Percentiles rank a stretch among this genome's conserved stretches.
Evolutionary conservation across 35 echinoderm and acorn worm species (phyloP).

Genomic region (Ophioderma brevispina): DNA sequence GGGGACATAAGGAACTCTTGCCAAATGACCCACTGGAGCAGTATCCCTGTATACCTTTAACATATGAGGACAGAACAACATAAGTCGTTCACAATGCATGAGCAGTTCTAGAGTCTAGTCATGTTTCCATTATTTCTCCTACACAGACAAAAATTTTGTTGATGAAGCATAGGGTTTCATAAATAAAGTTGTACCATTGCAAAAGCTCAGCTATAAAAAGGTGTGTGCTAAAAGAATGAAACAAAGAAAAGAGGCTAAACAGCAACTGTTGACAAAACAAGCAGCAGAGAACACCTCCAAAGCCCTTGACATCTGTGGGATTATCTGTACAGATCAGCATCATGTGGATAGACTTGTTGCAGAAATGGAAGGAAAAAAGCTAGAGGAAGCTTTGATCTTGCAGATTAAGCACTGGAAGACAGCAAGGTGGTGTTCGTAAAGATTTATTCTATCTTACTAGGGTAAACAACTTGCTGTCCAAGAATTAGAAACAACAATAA

Average conservation of each 20-base stretch:
- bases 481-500: conserved; percentile 41
- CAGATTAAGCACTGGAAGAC: too few relatives aligned
- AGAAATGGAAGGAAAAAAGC: background rate
- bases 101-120: too few relatives aligned
- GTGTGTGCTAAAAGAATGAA: conserved; percentile 4
- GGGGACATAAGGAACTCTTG: too few relatives aligned
- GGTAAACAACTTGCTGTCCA: conserved; percentile 17
- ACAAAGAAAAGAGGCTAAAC: conserved; percentile 31
- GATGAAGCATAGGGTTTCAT: conserved; percentile 26
- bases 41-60: too few relatives aligned
- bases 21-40: too few relatives aligned
- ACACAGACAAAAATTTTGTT: too few relatives aligned
- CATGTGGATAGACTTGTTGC: conserved; percentile 3
- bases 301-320: conserved; percentile 34
- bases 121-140: too few relatives aligned
- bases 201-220: conserved; percentile 48
- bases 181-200: conserved; percentile 36
- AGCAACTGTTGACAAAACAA: conserved; percentile 24
- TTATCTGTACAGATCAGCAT: conserved; percentile 24
- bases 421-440: too few relatives aligned
- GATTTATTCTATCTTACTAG: too few relatives aligned
- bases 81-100: too few relatives aligned
- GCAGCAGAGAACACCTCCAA: conserved; percentile 38
- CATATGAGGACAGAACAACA: too few relatives aligned
- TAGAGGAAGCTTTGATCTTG: conserved; percentile 2